A percentile compares a stretch with the other conserved stretches of the same genome.
Conservation (phyloP, 2,888 invertebrate species). For the Acanthosepion esculentum region DNA sequence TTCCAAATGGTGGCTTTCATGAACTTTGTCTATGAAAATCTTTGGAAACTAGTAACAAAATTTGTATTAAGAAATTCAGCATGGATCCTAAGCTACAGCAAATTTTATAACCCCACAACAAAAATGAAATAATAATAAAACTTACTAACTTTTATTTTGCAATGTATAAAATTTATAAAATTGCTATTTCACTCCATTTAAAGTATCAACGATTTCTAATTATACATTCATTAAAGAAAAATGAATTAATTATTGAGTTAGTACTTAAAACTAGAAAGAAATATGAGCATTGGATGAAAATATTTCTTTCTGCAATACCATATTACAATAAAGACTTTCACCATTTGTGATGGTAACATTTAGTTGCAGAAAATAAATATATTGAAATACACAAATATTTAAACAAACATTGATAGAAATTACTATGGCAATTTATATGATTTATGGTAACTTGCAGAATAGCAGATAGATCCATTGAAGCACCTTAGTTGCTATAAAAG, state of each 20-base stretch:
- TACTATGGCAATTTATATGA: neutral
- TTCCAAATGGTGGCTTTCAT: no score
- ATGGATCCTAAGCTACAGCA: no score
- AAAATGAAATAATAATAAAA: neutral
- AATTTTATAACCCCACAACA: neutral
- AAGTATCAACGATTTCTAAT: neutral
- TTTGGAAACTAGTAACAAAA: no score
- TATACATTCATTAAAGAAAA: neutral
- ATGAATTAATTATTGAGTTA: neutral
- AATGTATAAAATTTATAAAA: no score
- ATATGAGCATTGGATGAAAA: neutral
- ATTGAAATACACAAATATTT: neutral
- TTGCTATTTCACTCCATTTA: no score
- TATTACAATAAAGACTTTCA: neutral
- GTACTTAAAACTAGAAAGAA: neutral
- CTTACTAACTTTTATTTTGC: no score
- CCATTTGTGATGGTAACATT: neutral
- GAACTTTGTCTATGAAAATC: no score
- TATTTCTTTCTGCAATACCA: neutral
- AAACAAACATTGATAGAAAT: conserved; percentile 7
- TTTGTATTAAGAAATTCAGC: no score
- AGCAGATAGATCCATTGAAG: neutral
- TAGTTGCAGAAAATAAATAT: neutral
- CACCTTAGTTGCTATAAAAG: neutral
- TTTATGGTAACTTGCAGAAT: neutral